Evolutionary conservation across 2,113 vertebrate species (phyloP).

Genomic region (Dunckerocampus dactyliophorus): DNA sequence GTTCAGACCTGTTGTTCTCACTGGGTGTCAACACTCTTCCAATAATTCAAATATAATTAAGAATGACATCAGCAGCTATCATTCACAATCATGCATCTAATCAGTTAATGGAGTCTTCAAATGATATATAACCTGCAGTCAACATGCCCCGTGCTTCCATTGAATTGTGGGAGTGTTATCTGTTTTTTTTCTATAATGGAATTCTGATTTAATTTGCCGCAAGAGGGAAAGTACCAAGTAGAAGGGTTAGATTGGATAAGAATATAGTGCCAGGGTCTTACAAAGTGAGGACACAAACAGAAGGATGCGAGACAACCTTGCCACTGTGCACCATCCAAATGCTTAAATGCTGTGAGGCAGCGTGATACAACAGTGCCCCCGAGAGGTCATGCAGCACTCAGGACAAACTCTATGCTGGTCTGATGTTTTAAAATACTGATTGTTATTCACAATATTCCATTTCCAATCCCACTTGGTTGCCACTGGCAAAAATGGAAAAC

Average conservation of each 20-base stretch:
- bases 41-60: constrained; percentile 39
- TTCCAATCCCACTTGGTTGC: constrained; percentile 15
- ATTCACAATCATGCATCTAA: constrained; percentile 41
- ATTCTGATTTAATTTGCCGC: constrained; percentile 59
- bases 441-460: constrained; percentile 6
- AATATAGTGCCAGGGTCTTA: constrained; percentile 59
- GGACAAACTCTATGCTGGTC: not conserved
- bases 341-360: constrained; percentile 1
- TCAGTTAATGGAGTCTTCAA: constrained; percentile 45
- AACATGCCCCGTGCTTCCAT: constrained; percentile 55
- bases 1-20: constrained; percentile 49
- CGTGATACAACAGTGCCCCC: constrained; percentile 70
- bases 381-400: constrained; percentile 26
- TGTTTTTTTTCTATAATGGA: constrained; percentile 45
- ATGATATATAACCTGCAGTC: constrained; percentile 40
- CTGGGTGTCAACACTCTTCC: constrained; percentile 39
- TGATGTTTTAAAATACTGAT: constrained; percentile 3
- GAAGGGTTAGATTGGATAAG: constrained; percentile 57
- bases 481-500: constrained; percentile 22
- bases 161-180: constrained; percentile 45
- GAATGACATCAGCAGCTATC: constrained; percentile 35
- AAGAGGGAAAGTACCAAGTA: constrained; percentile 35
- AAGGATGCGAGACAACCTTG: constrained; percentile 29
- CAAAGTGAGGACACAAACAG: constrained; percentile 57
- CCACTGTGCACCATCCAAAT: constrained; percentile 17